Evolutionary conservation across 2,113 vertebrate species (phyloP).

Genomic region (Mobula birostris): DNA sequence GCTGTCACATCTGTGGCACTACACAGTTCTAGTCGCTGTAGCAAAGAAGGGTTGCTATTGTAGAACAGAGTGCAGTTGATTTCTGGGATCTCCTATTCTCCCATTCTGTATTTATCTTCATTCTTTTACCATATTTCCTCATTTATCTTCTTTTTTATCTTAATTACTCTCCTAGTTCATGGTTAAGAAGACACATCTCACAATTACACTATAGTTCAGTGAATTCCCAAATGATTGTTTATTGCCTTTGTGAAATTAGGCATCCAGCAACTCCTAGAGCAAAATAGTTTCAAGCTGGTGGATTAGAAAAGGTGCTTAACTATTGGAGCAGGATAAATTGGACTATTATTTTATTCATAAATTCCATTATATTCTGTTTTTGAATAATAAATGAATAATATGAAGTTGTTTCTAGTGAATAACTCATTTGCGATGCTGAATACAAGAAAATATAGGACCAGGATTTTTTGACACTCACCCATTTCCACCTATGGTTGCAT

Average conservation of each 20-base stretch:
- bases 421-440: not conserved
- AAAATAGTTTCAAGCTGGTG: not conserved
- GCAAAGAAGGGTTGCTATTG: too few relatives aligned
- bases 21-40: too few relatives aligned
- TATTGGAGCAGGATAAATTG: not conserved
- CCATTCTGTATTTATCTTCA: too few relatives aligned
- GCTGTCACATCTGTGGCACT: too few relatives aligned
- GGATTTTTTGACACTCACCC: too few relatives aligned
- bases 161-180: too few relatives aligned
- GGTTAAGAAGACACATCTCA: not conserved
- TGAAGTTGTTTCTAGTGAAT: not conserved
- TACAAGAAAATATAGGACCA: not conserved
- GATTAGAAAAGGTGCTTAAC: not conserved
- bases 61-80: too few relatives aligned
- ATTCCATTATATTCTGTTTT: not conserved
- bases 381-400: not conserved
- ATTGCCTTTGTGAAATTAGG: not conserved
- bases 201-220: not conserved
- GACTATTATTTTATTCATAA: not conserved
- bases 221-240: not conserved
- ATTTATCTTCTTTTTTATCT: too few relatives aligned
- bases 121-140: too few relatives aligned
- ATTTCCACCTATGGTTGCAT: too few relatives aligned
- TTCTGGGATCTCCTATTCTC: too few relatives aligned
- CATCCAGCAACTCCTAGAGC: not conserved